phyloP scores from a whole-genome alignment of 1,140 invertebrate species.

The Drosophila trapezifrons region DNA sequence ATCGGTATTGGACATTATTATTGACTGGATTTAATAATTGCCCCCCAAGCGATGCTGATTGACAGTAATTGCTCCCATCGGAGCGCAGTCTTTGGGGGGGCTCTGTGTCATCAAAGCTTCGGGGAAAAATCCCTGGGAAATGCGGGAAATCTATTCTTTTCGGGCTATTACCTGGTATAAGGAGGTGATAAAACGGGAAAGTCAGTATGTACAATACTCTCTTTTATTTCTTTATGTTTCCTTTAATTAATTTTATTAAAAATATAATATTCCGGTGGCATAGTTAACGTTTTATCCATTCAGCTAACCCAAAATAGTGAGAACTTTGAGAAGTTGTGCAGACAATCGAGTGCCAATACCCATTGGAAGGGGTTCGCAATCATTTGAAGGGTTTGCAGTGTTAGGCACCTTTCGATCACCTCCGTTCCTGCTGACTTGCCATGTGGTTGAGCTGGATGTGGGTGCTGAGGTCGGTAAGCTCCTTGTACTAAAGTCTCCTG shows the following conservation, averaged over 20 bases:
- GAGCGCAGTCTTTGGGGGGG: conserved; percentile 18
- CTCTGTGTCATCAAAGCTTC: conserved; percentile 18
- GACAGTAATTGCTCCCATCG: conserved; percentile 60
- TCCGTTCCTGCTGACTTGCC: background rate
- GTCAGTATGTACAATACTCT: background rate
- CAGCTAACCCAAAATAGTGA: conserved; percentile 22
- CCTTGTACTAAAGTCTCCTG: background rate
- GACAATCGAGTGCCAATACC: conserved; percentile 31
- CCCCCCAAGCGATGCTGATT: conserved; percentile 45
- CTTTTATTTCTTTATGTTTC: background rate
- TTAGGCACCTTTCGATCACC: background rate
- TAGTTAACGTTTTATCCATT: conserved; percentile 10
- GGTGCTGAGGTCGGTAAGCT: background rate
- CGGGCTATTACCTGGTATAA: background rate
- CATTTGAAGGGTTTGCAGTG: background rate
- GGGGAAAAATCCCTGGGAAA: conserved; percentile 27
- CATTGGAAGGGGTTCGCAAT: background rate
- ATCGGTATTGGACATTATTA: conserved; percentile 47
- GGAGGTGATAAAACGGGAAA: background rate
- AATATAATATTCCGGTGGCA: background rate
- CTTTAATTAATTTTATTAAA: background rate
- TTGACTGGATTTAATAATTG: conserved; percentile 58
- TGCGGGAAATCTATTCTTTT: conserved; percentile 4
- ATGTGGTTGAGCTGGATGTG: background rate
- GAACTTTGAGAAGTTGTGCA: conserved; percentile 33